Evolutionary conservation across 2,797 vertebrate genomes (phyloP).

Genomic region (Syngnathus rostellatus): DNA sequence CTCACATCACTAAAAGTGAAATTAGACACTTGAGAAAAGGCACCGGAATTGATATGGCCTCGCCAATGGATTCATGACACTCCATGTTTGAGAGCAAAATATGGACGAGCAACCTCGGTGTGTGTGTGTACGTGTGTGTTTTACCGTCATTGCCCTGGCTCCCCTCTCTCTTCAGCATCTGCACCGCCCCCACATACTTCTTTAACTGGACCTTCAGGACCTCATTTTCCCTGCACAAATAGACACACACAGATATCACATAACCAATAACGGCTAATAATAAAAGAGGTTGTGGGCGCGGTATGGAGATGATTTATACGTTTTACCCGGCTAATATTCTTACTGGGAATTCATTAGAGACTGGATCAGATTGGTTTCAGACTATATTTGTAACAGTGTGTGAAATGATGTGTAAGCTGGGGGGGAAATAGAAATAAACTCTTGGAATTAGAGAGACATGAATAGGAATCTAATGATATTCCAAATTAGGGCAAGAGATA

Average conservation of each 20-base stretch:
- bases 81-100: constrained; percentile 24
- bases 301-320: not conserved
- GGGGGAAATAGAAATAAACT: not conserved
- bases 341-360: not conserved
- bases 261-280: not conserved
- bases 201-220: constrained; percentile 98
- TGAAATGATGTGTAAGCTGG: not conserved
- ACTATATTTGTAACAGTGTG: constrained; percentile 1
- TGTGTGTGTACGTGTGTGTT: constrained; percentile 13
- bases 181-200: constrained; percentile 97
- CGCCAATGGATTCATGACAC: constrained; percentile 27
- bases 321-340: constrained; percentile 3
- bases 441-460: too few species aligned
- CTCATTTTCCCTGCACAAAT: constrained; percentile 85
- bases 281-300: not conserved
- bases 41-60: constrained; percentile 16
- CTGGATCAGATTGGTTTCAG: constrained; percentile 5
- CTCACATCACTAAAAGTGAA: constrained; percentile 7
- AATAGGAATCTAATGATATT: not conserved
- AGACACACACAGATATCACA: constrained; percentile 15
- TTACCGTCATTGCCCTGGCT: constrained; percentile 84
- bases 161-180: constrained; percentile 96
- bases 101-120: constrained; percentile 29
- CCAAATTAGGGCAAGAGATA: not conserved
- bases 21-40: constrained; percentile 22